These are phyloP conservation scores for Typhlichthys eigenmanni DNA, from an alignment of 2,797 vertebrate genomes.

Conservation along the genomic window DNA sequence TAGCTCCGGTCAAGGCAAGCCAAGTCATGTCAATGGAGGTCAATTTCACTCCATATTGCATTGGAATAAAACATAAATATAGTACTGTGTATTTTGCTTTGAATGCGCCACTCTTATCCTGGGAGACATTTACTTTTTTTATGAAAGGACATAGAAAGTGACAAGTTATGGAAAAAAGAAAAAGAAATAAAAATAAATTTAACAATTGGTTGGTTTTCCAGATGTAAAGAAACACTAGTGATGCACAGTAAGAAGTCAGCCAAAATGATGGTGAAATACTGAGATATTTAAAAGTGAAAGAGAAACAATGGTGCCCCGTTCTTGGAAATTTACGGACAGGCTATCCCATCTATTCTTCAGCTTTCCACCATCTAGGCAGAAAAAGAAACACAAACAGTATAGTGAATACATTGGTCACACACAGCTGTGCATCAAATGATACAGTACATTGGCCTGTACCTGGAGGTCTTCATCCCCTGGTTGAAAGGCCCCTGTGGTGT, in stretches of 20 bases:
- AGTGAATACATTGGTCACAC: not conserved
- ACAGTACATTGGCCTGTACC: conserved; percentile 48
- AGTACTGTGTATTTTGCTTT: conserved; percentile 70
- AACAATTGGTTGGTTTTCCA: conserved; percentile 81
- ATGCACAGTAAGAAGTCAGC: conserved; percentile 80
- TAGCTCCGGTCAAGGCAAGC: conserved; percentile 72
- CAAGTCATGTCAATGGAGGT: conserved; percentile 66
- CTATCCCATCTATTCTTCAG: conserved; percentile 82
- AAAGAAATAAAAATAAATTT: conserved; percentile 60
- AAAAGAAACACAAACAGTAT: not conserved
- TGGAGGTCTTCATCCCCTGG: conserved; percentile 86
- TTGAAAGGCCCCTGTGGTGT: conserved; percentile 89
- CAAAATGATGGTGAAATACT: conserved; percentile 87
- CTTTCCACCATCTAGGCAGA: conserved; percentile 90
- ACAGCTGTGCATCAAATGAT: not conserved
- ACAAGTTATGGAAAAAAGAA: conserved; percentile 48
- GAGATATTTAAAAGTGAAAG: conserved; percentile 85
- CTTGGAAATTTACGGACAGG: conserved; percentile 54
- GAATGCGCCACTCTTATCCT: conserved; percentile 62
- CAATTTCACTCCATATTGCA: conserved; percentile 68
- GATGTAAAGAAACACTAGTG: conserved; percentile 84
- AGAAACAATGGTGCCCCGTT: conserved; percentile 80
- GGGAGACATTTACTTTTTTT: conserved; percentile 41
- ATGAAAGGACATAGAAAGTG: conserved; percentile 69
- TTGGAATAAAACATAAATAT: conserved; percentile 78